These are phyloP conservation scores for Nymphalis c-album DNA, from an alignment of 2,888 invertebrate genomes.

Conservation along the genomic window DNA sequence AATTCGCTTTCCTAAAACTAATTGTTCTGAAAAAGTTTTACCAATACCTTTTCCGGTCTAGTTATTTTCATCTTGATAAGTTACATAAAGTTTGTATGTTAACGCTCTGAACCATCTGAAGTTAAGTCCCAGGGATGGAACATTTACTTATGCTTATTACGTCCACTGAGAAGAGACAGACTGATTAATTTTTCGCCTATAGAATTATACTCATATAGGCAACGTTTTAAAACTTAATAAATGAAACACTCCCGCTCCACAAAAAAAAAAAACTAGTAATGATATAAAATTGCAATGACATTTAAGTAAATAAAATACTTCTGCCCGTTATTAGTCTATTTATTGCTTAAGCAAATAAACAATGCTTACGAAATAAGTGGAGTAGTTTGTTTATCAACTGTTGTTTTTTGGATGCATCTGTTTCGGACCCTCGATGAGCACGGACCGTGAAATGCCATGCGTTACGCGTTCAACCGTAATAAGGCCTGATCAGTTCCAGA, in stretches of 20 bases:
- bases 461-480: constrained; percentile 4
- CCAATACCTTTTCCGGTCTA: background rate
- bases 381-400: background rate
- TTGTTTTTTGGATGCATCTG: constrained; percentile 4
- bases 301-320: too few species aligned
- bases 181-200: too few species aligned
- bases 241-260: too few species aligned
- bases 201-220: too few species aligned
- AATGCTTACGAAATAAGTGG: background rate
- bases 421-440: constrained; percentile 1
- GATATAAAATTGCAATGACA: too few species aligned
- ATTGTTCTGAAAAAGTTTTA: background rate
- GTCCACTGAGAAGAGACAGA: too few species aligned
- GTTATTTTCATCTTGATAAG: background rate
- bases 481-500: background rate
- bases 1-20: background rate
- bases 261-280: too few species aligned
- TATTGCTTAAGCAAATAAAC: constrained; percentile 2
- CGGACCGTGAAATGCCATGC: constrained; percentile 1
- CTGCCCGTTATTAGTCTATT: background rate
- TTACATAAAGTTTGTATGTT: too few species aligned
- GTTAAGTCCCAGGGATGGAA: too few species aligned
- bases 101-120: too few species aligned
- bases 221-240: too few species aligned
- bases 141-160: too few species aligned